These are phyloP conservation scores for Heteromurus nitidus DNA, from an alignment of 2,888 invertebrate species.

Conservation along the genomic window DNA sequence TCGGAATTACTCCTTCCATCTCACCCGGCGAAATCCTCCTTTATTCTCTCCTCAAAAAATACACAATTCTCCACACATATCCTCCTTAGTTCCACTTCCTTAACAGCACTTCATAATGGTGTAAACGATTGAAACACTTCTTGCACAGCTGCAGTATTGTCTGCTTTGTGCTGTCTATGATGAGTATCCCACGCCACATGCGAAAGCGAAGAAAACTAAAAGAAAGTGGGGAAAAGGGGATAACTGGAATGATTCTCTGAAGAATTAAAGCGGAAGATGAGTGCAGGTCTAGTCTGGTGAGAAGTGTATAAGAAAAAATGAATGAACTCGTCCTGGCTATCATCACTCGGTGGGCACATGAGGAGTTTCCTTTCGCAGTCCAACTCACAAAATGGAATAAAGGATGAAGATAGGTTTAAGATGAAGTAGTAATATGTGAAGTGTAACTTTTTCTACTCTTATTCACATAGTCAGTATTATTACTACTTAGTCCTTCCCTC, in stretches of 20 bases:
- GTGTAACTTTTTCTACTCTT: not conserved
- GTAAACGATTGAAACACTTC: not conserved
- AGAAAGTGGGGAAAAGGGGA: constrained; percentile 21
- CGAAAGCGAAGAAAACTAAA: constrained; percentile 11
- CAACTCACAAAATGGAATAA: not conserved
- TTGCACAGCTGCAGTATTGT: not conserved
- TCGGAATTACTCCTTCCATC: constrained; percentile 42
- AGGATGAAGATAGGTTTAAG: constrained; percentile 22
- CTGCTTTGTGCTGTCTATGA: not conserved
- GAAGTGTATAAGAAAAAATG: constrained; percentile 27
- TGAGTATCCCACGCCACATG: not conserved
- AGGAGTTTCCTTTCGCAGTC: not conserved
- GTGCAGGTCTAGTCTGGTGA: not conserved
- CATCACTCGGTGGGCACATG: not conserved
- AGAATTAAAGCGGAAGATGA: constrained; percentile 43
- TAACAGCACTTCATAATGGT: not conserved
- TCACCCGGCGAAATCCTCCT: constrained; percentile 5
- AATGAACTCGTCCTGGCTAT: constrained; percentile 4
- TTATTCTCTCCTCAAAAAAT: not conserved
- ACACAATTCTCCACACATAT: not conserved
- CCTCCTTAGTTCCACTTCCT: not conserved
- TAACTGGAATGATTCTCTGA: constrained; percentile 41
- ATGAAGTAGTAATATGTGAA: not conserved
- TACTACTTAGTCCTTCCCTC: not conserved
- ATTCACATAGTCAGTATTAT: not conserved